Conservation (phyloP, 2,888 invertebrate genomes). For the Nephrotoma appendiculata region DNA sequence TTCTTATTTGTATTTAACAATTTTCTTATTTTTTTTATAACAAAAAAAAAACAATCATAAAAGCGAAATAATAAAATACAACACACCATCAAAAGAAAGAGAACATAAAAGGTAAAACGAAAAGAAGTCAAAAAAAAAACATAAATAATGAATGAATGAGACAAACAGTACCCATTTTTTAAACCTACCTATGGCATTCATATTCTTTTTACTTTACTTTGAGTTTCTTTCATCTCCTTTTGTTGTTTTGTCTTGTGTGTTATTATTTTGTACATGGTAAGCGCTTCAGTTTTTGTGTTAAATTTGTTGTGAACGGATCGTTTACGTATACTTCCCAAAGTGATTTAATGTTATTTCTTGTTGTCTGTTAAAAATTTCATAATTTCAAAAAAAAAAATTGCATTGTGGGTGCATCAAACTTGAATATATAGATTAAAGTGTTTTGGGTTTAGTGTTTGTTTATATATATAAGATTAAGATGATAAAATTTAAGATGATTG, state of each 20-base stretch:
- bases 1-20: not conserved
- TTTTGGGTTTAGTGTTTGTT: not conserved
- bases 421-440: not conserved
- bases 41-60: not conserved
- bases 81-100: not conserved
- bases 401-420: not conserved
- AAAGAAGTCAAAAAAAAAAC: not conserved
- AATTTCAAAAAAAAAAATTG: not conserved
- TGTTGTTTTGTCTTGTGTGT: not conserved
- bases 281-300: slow-evolving; percentile 4
- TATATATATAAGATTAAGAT: not conserved
- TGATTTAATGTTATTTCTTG: not conserved
- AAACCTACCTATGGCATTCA: slow-evolving; percentile 1
- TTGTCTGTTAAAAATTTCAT: not conserved
- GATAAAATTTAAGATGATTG: not conserved
- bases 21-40: not conserved
- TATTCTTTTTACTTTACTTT: not conserved
- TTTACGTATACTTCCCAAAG: not conserved
- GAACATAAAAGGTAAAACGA: not conserved
- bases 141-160: not conserved
- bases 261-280: not conserved
- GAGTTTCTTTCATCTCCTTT: not conserved
- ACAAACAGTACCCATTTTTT: not conserved
- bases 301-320: slow-evolving; percentile 3
- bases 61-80: not conserved